Evolutionary conservation across 2,797 vertebrate genomes (phyloP).

Genomic region (Periophthalmus magnuspinnatus): DNA sequence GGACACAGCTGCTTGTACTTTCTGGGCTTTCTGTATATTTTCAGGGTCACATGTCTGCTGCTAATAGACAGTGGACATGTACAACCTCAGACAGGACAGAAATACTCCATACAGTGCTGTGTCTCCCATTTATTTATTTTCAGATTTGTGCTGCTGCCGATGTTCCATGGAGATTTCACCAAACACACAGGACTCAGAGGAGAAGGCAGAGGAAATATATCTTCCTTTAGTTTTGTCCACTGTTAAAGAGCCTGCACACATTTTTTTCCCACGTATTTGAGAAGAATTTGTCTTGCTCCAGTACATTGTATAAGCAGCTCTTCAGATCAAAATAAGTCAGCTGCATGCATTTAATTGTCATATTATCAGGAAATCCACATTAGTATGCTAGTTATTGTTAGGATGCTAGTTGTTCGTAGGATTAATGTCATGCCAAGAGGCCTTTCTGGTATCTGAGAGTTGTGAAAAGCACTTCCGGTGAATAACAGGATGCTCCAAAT

Average conservation of each 20-base stretch:
- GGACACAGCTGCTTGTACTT: slow-evolving; percentile 21
- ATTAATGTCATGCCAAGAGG: too few relatives aligned
- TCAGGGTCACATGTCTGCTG: slow-evolving; percentile 6
- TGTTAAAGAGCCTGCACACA: background rate
- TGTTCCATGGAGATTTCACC: slow-evolving; percentile 42
- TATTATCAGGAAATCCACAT: too few relatives aligned
- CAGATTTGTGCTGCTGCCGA: slow-evolving; percentile 12
- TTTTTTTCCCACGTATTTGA: too few relatives aligned
- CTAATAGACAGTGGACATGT: slow-evolving; percentile 16
- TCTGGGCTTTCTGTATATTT: slow-evolving; percentile 26
- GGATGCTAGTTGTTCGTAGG: too few relatives aligned
- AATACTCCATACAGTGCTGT: slow-evolving; percentile 14
- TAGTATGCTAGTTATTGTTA: too few relatives aligned
- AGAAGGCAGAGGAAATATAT: slow-evolving; percentile 38
- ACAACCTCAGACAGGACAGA: slow-evolving; percentile 21
- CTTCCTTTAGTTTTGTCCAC: slow-evolving; percentile 34
- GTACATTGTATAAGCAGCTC: too few relatives aligned
- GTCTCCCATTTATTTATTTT: slow-evolving; percentile 22
- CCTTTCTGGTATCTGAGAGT: too few relatives aligned
- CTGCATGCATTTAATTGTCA: too few relatives aligned
- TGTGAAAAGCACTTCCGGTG: too few relatives aligned
- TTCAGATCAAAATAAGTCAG: too few relatives aligned
- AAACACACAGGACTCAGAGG: slow-evolving; percentile 27
- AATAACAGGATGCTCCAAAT: too few relatives aligned
- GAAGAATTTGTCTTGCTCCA: too few relatives aligned